Percentiles rank a stretch among this genome's conserved stretches.
These are phyloP conservation scores for Synodontis membranacea DNA, from an alignment of 2,113 vertebrate species.

Conservation along the genomic window DNA sequence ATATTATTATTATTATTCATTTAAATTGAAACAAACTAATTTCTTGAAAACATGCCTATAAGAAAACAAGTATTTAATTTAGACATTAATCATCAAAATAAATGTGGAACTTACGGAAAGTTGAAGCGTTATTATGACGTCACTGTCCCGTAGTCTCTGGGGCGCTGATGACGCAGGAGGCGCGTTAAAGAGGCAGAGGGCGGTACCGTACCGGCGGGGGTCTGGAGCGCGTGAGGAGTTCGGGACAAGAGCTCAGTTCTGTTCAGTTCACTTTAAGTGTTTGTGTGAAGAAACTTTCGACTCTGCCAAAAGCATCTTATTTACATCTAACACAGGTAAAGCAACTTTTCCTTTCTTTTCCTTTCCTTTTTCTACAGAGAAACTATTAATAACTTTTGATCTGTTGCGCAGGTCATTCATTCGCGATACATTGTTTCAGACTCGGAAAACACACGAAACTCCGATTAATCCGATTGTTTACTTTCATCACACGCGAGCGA, in stretches of 20 bases:
- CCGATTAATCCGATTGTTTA: rapidly evolving
- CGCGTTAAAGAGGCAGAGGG: conserved; percentile 29
- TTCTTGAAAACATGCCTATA: neutral
- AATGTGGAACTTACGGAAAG: no score
- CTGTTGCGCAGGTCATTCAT: neutral
- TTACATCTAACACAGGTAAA: conserved; percentile 57
- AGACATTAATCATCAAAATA: no score
- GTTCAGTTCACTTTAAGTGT: conserved; percentile 25
- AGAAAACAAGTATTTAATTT: no score
- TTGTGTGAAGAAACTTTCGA: conserved; percentile 29
- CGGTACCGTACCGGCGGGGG: conserved; percentile 1
- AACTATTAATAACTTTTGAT: neutral
- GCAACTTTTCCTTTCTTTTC: neutral
- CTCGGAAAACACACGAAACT: neutral
- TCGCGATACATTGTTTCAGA: neutral
- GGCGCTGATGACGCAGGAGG: neutral
- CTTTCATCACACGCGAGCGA: neutral
- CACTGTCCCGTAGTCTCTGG: neutral
- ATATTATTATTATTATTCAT: no score
- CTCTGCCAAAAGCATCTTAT: neutral
- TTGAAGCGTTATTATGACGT: no score
- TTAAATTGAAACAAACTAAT: neutral
- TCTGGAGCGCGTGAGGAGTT: neutral
- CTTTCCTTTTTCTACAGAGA: neutral
- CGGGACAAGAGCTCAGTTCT: neutral